These are phyloP conservation scores for Prionailurus bengalensis DNA, from an alignment of 2,113 vertebrate species.

Conservation along the genomic window DNA sequence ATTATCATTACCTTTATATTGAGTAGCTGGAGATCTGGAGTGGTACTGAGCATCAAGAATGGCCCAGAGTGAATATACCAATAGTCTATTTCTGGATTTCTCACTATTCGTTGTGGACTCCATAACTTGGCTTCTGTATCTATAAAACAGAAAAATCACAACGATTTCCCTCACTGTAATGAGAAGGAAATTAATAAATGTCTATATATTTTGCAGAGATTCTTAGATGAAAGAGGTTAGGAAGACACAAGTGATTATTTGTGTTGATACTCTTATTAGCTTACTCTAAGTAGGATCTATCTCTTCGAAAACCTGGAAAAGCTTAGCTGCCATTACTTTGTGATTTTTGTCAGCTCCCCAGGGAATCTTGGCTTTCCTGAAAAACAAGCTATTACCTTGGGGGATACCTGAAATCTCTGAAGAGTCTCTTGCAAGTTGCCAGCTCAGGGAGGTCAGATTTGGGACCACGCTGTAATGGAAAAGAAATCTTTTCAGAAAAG, in stretches of 20 bases:
- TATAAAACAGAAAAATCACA: slow-evolving; percentile 64
- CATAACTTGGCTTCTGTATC: slow-evolving; percentile 51
- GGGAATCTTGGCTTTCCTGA: slow-evolving; percentile 10
- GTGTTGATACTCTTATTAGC: neutral
- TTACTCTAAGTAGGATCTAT: neutral
- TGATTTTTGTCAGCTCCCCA: slow-evolving; percentile 11
- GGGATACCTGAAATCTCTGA: slow-evolving; percentile 8
- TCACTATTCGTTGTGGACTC: slow-evolving; percentile 14
- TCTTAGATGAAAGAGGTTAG: slow-evolving; percentile 52
- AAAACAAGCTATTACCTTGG: slow-evolving; percentile 40
- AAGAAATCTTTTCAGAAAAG: slow-evolving; percentile 43
- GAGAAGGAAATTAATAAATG: slow-evolving; percentile 51
- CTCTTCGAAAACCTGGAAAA: slow-evolving; percentile 50
- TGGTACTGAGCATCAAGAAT: slow-evolving; percentile 16
- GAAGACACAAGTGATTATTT: slow-evolving; percentile 56
- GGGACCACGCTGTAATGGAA: neutral
- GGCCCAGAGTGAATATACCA: slow-evolving; percentile 33
- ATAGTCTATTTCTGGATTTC: slow-evolving; percentile 55
- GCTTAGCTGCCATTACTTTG: slow-evolving; percentile 12
- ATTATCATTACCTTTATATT: slow-evolving; percentile 53
- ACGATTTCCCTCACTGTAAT: neutral
- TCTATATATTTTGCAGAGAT: slow-evolving; percentile 36
- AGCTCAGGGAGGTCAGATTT: slow-evolving; percentile 8
- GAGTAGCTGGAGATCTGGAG: slow-evolving; percentile 26
- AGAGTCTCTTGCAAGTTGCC: slow-evolving; percentile 1